Evolutionary conservation across 2,113 vertebrate genomes (phyloP), one percentile per base, ranked within the genome.

Genomic region (Pedionomus torquatus): DNA sequence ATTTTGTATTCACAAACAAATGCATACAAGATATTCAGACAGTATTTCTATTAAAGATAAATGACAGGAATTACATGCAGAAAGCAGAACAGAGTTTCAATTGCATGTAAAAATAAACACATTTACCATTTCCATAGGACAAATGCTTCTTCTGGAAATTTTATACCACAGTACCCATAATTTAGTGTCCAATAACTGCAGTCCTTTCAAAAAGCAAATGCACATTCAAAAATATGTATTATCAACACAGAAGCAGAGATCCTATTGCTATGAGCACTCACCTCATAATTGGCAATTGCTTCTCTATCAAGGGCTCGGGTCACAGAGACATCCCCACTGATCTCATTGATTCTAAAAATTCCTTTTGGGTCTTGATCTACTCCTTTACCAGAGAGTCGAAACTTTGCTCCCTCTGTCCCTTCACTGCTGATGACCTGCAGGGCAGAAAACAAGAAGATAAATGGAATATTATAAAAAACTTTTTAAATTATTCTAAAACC

Each of bases 361-460:
- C 99, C 99, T 96, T 98, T 99, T 17, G 99, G 99, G 58, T 99
- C 98, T 96, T 98, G 98, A 97, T 99, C 99, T 17, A 99, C 99
- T 51, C 99, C 99, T 33, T 97, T 99, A 7, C 99, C 99, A n/a
- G 97, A 98, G 97, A 99, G 98, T 31, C 98, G 98, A 90, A 99
- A 99, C 93, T 98, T 99, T 61, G 98, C 98, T 95, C 98, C 98
- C 48, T 98, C 98, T 5, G 97, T 94, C 92, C 97, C 98, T 87
- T 99, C 98, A 8, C 97, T 97, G 33, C 98, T 98, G 83, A 99
- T 98, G 71, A 99, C 98, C 99, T 99, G 97, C 14, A 43, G 17
- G 46, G 79, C 58, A 93, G 61, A 94, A 95, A 90, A 37, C 49
- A 88, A 39, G 17, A 19, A 25, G 25, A 4, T 30, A 87, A 1